phyloP scores from a whole-genome alignment of 2,888 invertebrate genomes.

The Cantharis rustica region DNA sequence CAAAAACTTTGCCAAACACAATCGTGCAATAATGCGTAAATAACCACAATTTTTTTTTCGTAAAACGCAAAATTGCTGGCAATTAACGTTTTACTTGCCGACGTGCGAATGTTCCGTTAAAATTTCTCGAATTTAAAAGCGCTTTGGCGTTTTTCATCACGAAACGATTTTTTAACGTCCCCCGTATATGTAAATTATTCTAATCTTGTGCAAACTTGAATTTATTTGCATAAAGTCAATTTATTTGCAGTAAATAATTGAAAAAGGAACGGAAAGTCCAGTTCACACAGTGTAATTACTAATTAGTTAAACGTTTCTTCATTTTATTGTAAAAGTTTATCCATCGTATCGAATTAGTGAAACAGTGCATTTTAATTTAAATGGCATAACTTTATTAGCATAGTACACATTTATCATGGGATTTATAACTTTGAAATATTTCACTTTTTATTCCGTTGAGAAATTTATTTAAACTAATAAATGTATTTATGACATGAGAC shows the following conservation, averaged over 20 bases:
- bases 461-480: background rate
- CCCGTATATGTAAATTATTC: background rate
- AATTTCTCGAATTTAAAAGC: background rate
- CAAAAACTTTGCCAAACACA: background rate
- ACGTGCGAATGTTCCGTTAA: background rate
- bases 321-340: background rate
- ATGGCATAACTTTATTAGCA: background rate
- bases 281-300: background rate
- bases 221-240: background rate
- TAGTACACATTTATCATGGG: background rate
- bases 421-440: background rate
- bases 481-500: background rate
- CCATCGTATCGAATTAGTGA: background rate
- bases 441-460: background rate
- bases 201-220: background rate
- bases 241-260: background rate
- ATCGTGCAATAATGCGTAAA: background rate
- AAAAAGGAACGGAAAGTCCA: background rate
- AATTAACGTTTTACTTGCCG: background rate
- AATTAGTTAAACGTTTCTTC: background rate
- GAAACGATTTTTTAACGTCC: background rate
- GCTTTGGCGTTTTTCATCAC: background rate
- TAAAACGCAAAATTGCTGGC: background rate
- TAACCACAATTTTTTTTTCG: background rate
- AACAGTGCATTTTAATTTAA: background rate